Evolutionary conservation across 2,113 vertebrate genomes (phyloP), one percentile per base, ranked within the genome.

Genomic region (Xiphophorus couchianus): DNA sequence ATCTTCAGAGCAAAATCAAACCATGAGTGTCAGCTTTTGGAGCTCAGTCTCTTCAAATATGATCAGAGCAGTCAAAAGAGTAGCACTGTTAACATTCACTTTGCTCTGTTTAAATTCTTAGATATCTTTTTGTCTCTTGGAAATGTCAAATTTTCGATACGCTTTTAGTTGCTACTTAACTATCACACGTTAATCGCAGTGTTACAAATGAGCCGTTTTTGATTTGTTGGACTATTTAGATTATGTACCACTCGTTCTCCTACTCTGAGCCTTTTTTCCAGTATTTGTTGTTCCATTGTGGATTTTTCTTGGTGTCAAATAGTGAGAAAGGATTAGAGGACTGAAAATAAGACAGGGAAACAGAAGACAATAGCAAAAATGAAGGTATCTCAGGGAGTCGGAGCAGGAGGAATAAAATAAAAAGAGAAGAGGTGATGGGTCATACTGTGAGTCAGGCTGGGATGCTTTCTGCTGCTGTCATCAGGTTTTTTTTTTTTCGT

Each of bases 391-490:
- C 44, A 37, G 10, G 30, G 19, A 11, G 33, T 31, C 7, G 1
- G 22, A 31, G 28, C 15, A 5, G 25, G 29, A 54, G 54, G 1
- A 33, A 22, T 39, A 15, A 48, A 29, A 58, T 15, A 30, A 27
- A 0, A 11, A 22, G 30, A 64, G 39, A 71, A 44, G 72, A 48
- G 64, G 33, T 51, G 83, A 75, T 69, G 66, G 65, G 66, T 48
- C 76, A 71, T 73, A 70, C 44, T 74, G 63, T 86, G 66, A 60
- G 62, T n/a, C 3, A 25, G 73, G 76, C 51, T 4, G 31, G 39
- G 27, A 48, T 4, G 35, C 66, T 76, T 83, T 48, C 30, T 83
- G 80, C 77, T 77, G 84, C 27, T 74, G 71, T 80, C 74, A 74
- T 80, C 81, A 66, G 68, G 63, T 72, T 83, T 69, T 42, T 14